A percentile compares a stretch with the other conserved stretches of the same genome.
phyloP scores from a whole-genome alignment of 2,888 invertebrate species.

The Drosophila hamatofila region DNA sequence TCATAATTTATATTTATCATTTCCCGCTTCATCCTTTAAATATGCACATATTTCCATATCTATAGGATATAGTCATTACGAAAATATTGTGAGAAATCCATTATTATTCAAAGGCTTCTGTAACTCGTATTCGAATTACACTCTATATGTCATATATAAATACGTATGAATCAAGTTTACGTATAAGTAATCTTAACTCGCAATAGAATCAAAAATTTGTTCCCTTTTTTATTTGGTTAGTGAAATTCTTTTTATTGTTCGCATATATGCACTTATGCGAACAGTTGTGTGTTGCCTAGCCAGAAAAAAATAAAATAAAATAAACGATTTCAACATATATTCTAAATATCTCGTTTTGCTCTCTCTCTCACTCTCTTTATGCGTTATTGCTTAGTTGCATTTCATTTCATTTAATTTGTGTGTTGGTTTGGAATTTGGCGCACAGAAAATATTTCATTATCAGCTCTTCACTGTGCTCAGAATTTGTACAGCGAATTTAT shows the following conservation, averaged over 20 bases:
- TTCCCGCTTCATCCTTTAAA: no score
- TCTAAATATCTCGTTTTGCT: constrained; percentile 29
- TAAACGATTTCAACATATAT: constrained; percentile 53
- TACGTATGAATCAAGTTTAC: no score
- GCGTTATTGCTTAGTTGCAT: constrained; percentile 15
- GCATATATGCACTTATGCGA: constrained; percentile 42
- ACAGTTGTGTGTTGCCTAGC: constrained; percentile 33
- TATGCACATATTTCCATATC: no score
- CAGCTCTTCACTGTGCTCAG: constrained; percentile 28
- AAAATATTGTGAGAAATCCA: no score
- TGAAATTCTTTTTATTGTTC: constrained; percentile 23
- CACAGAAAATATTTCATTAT: constrained; percentile 54
- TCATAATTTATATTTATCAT: no score
- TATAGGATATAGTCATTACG: no score
- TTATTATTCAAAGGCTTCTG: no score
- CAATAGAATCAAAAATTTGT: not conserved
- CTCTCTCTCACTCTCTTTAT: not conserved
- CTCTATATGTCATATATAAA: no score
- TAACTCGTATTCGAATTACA: no score
- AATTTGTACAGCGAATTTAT: constrained; percentile 20
- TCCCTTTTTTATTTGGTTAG: not conserved
- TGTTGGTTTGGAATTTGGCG: constrained; percentile 32
- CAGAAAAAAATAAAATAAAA: constrained; percentile 8
- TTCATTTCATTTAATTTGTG: constrained; percentile 37
- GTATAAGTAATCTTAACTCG: not conserved